phyloP scores from a whole-genome alignment of 2,113 vertebrate species.

The Garra rufa region DNA sequence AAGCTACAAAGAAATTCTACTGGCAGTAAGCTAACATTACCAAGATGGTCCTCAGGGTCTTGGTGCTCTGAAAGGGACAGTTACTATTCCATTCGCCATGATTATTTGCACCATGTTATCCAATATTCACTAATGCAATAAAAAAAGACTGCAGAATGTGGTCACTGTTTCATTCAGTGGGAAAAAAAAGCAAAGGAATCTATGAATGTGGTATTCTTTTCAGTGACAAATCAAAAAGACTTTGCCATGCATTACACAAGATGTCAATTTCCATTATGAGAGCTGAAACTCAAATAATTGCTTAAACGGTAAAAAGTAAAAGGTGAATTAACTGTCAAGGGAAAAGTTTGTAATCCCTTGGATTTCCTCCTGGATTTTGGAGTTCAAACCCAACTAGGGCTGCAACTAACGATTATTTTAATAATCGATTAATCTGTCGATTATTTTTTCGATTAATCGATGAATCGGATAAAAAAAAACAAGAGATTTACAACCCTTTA shows the following conservation, averaged over 20 bases:
- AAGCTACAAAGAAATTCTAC: slow-evolving; percentile 40
- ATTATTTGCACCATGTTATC: slow-evolving; percentile 25
- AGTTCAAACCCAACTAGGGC: neutral
- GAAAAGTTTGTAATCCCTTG: neutral
- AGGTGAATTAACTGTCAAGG: neutral
- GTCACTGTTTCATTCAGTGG: slow-evolving; percentile 20
- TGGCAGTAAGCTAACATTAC: slow-evolving; percentile 48
- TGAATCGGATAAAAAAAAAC: no score
- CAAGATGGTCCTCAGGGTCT: slow-evolving; percentile 4
- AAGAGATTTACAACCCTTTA: no score
- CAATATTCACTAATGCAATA: slow-evolving; percentile 39
- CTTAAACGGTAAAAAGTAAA: neutral
- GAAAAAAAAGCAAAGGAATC: slow-evolving; percentile 28
- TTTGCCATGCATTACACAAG: neutral
- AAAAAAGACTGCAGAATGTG: slow-evolving; percentile 12
- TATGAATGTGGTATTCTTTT: slow-evolving; percentile 5
- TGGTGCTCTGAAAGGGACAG: slow-evolving; percentile 27
- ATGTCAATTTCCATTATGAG: neutral
- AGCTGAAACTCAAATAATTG: neutral
- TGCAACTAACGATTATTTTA: no score
- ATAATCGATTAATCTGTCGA: no score
- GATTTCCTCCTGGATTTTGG: neutral
- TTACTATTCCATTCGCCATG: slow-evolving; percentile 39
- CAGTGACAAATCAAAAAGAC: neutral
- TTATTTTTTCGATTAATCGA: no score